Evolutionary conservation across 2,113 vertebrate genomes (phyloP).

Genomic region (Rhinolophus sinicus): DNA sequence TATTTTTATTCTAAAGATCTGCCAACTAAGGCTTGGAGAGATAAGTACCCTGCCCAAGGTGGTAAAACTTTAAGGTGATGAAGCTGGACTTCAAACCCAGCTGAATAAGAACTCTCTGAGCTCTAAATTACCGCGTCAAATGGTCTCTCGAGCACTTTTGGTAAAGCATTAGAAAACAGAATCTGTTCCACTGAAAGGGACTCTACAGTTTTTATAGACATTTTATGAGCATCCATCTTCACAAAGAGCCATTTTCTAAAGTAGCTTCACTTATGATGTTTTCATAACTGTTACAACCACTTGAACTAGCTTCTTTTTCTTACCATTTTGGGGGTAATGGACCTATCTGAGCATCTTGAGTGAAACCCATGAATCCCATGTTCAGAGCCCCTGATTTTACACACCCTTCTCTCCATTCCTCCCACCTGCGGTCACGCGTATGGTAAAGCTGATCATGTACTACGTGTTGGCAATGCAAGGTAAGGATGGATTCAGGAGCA

Average conservation of each 20-base stretch:
- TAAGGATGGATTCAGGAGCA: no score
- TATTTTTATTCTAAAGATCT: not conserved
- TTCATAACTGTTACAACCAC: not conserved
- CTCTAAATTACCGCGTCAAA: not conserved
- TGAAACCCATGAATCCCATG: not conserved
- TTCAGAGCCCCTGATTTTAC: not conserved
- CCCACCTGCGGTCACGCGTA: not conserved
- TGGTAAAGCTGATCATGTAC: not conserved
- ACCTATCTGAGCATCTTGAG: not conserved
- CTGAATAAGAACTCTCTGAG: not conserved
- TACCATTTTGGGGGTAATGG: not conserved
- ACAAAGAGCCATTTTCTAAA: conserved; percentile 16
- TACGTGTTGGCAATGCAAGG: not conserved
- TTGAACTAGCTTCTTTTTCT: not conserved
- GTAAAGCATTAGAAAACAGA: not conserved
- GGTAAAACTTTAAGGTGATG: not conserved
- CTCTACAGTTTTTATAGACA: not conserved
- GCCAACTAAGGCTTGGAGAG: not conserved
- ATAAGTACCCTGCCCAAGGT: not conserved
- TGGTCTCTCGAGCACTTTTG: not conserved
- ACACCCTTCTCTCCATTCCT: not conserved
- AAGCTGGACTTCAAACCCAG: not conserved
- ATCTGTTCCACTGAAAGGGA: not conserved
- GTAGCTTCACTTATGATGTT: not conserved
- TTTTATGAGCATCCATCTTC: not conserved